These are phyloP conservation scores for Petaurus breviceps DNA, from an alignment of 2,113 vertebrate species.

Conservation along the genomic window DNA sequence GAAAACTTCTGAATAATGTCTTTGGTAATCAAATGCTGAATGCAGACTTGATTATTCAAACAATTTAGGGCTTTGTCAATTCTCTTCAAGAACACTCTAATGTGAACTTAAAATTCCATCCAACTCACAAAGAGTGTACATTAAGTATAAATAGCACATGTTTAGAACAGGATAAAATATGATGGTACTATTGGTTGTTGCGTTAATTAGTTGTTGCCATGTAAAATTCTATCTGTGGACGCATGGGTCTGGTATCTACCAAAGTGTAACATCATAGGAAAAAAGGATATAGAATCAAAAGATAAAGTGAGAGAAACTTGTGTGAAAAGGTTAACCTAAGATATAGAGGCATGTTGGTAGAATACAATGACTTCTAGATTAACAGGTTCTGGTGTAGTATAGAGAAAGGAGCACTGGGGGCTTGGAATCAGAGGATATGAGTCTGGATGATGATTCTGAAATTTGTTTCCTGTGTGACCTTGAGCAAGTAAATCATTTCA, in stretches of 20 bases:
- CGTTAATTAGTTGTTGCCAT: not conserved
- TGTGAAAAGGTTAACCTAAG: not conserved
- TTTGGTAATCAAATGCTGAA: conserved; percentile 63
- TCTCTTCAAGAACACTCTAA: conserved; percentile 56
- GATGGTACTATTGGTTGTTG: not conserved
- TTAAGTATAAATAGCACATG: conserved; percentile 61
- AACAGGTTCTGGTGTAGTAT: not conserved
- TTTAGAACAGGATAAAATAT: conserved; percentile 53
- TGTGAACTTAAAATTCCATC: conserved; percentile 67
- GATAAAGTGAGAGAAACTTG: not conserved
- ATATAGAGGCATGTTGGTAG: not conserved
- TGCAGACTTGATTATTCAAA: conserved; percentile 61
- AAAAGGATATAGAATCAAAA: not conserved
- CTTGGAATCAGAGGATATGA: not conserved
- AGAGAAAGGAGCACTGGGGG: not conserved
- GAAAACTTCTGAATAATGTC: conserved; percentile 65
- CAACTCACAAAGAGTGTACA: not conserved
- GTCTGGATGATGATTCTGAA: not conserved
- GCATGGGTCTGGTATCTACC: not conserved
- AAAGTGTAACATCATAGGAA: not conserved
- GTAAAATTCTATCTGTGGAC: not conserved
- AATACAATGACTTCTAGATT: not conserved
- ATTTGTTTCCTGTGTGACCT: not conserved
- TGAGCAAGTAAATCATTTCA: not conserved
- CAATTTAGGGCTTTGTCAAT: conserved; percentile 47